These are phyloP conservation scores for Luscinia luscinia DNA, from an alignment of 2,797 vertebrate species.

Conservation along the genomic window DNA sequence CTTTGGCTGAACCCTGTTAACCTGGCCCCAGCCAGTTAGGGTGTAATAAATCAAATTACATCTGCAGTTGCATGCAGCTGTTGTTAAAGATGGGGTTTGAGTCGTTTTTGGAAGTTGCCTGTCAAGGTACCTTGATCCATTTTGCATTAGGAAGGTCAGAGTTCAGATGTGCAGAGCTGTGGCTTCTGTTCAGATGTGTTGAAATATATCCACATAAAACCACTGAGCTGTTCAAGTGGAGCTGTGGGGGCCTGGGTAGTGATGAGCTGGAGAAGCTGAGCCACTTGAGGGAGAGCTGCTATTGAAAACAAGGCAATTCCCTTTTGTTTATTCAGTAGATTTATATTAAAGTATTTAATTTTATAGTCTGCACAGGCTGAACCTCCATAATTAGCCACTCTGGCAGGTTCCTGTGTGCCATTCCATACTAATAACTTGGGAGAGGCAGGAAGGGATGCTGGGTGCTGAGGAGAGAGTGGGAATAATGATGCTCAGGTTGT, in stretches of 20 bases:
- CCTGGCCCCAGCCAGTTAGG: neutral
- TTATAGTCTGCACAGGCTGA: neutral
- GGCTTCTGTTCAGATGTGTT: neutral
- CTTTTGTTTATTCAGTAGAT: neutral
- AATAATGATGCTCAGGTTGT: neutral
- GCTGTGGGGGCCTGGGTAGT: neutral
- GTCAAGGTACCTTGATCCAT: neutral
- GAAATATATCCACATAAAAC: neutral
- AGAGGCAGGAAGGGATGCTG: neutral
- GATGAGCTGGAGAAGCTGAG: neutral
- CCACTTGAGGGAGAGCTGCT: neutral
- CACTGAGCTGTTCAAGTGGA: neutral
- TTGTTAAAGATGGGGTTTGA: neutral
- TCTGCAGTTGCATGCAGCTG: neutral
- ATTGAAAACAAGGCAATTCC: neutral
- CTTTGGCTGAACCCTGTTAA: neutral
- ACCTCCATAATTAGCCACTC: neutral
- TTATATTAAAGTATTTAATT: neutral
- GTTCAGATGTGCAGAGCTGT: neutral
- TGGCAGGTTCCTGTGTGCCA: neutral
- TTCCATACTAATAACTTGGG: neutral
- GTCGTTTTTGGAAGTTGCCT: neutral
- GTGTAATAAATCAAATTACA: neutral
- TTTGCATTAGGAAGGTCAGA: neutral
- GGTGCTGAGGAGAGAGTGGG: neutral